Base-by-base conservation (phyloP, 2,797 vertebrate species). In the Huso huso region DNA sequence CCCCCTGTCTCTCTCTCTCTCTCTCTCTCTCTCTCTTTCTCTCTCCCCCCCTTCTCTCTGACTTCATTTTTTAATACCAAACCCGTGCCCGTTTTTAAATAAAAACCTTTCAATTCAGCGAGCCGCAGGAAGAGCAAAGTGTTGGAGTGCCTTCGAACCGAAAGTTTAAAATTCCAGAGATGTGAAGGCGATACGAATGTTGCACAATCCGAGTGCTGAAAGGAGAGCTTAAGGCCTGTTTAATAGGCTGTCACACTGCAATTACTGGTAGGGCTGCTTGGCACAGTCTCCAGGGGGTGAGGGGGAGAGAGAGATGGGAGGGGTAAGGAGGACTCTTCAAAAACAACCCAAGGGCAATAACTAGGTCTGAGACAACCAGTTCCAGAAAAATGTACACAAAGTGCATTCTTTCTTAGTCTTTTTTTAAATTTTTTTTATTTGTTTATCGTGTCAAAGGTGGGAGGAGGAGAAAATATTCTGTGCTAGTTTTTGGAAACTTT, bases 191-290 rank as follows among this genome's bases (percentile, higher is more conserved):
- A 69, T 62, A 61, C 58, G 6, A 66, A 72, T 70, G 80, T 87
- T 82, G 74, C 84, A 89, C 86, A 83, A 73, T 86, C 80, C 57
- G 72, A 78, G 81, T 83, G 86, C 86, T 88, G 79, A 88, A 79
- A 84, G 82, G 82, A 70, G 57, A 77, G 84, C 82, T 86, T 82
- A 80, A 74, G 79, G 75, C 72, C 74, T 79, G 77, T 72, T 63
- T 68, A 72, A 76, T 78, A 78, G 77, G 76, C 80, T 78, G 79
- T 78, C 78, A 70, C 73, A 68, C 78, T 77, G 84, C 83, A 71
- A 77, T 76, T 75, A 81, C 75, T 49, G 51, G 75, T 71, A 71
- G 77, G 72, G 63, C 77, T 81, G 71, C 66, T 70, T 76, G 80
- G 83, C 87, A 64, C 76, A 72, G 82, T 77, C 83, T 37, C 23